Percentiles rank a stretch among this genome's conserved stretches.
phyloP scores from a whole-genome alignment of 35 echinoderm and acorn worm genomes.

The Heliocidaris tuberculata region DNA sequence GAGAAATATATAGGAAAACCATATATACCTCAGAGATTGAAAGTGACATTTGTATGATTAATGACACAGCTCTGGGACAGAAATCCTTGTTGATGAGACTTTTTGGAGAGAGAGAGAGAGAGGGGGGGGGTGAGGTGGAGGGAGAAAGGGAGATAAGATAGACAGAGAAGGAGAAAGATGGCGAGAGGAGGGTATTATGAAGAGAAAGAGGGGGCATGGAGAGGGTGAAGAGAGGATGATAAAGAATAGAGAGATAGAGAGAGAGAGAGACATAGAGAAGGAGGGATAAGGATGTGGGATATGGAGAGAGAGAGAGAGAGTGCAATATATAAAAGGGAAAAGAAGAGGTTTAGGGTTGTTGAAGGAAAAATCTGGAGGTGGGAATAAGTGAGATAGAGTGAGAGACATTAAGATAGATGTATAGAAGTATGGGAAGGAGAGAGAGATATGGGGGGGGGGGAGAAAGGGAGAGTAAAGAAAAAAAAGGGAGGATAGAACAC shows the following conservation, averaged over 20 bases:
- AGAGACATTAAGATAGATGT: too few relatives aligned
- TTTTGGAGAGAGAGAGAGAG: background rate
- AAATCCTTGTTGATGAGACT: background rate
- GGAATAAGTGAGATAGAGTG: background rate
- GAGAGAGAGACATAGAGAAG: background rate
- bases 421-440: too few relatives aligned
- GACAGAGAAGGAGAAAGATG: background rate
- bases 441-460: background rate
- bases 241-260: background rate
- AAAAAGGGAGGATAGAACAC: too few relatives aligned
- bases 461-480: background rate
- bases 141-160: background rate
- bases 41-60: constrained; percentile 35
- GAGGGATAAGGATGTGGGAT: background rate
- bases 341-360: background rate
- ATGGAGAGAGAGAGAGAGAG: background rate
- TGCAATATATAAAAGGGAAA: background rate
- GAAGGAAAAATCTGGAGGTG: background rate
- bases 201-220: background rate
- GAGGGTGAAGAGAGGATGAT: background rate
- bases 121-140: background rate
- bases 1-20: constrained; percentile 17
- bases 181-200: background rate
- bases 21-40: constrained; percentile 17
- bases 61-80: background rate